Base-by-base conservation (phyloP, 1,140 invertebrate genomes). In the Frieseomelitta varia region DNA sequence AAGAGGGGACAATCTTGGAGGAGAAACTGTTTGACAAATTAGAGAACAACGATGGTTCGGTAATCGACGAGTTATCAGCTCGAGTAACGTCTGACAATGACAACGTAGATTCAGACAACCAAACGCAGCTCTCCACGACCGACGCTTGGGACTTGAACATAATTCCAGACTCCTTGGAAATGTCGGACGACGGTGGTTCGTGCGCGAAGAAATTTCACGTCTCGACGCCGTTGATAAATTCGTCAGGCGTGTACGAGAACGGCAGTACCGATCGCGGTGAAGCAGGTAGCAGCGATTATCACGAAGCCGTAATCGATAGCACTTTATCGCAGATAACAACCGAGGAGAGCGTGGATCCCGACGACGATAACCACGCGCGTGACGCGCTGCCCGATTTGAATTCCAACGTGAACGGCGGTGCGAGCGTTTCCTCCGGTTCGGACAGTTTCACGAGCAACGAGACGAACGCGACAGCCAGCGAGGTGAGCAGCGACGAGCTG, bases 121-220 rank as follows among this genome's bases (percentile, higher is more conserved):
- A 79, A n/a, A 17, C 47, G 3, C 78, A 74, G 3, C 63, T 74
- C 24, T 30, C 34, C 2, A 72, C 34, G 2, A 73, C 83, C 21
- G 84, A 85, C 1, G 11, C 17, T 8, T 91, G 88, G 84, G 91
- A 93, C 19, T 85, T 88, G 0, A 89, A 84, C 30, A 91, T 94
- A 51, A 93, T 92, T 61, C 93, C 93, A 0, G 94, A 95, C 88
- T 95, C 94, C 2, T 78, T 95, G 12, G 94, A 95, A 47, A 39
- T 61, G 11, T 21, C 17, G 21, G 55, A 51, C 14, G 14, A 14
- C 10, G 39, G 3, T 1, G 3, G 19, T n/a, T 34, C 12, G 21
- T 61, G 12, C 10, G 4, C 6, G 1, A 51, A 71, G 11, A 34
- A 58, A 27, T 39, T 63, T 34, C 67, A 61, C 19, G 30, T 34